These are phyloP conservation scores for Spea hammondii DNA, from an alignment of 2,797 vertebrate species.

Conservation along the genomic window DNA sequence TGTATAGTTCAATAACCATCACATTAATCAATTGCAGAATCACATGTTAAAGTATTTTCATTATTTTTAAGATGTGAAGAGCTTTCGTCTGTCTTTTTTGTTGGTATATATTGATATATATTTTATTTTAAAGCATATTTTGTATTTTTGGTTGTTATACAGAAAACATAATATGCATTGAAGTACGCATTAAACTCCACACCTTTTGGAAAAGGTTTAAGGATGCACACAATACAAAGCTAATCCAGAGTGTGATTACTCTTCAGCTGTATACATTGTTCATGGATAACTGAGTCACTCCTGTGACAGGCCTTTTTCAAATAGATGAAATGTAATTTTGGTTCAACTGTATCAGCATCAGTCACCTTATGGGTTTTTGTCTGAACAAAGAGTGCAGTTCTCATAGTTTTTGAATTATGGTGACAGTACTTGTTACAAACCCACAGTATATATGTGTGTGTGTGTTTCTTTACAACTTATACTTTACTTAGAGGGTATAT, in stretches of 20 bases:
- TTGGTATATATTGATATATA: too few relatives aligned
- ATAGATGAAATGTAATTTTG: conserved; percentile 47
- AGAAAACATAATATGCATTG: too few relatives aligned
- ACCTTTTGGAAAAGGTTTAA: neutral
- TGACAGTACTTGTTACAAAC: conserved; percentile 14
- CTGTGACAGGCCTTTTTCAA: conserved; percentile 44
- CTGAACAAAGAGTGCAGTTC: conserved; percentile 25
- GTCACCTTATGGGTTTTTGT: conserved; percentile 40
- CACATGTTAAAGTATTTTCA: too few relatives aligned
- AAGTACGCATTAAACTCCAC: neutral
- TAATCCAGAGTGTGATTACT: conserved; percentile 28
- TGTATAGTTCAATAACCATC: too few relatives aligned
- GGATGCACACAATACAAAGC: neutral
- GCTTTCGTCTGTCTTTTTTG: too few relatives aligned
- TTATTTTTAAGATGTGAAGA: too few relatives aligned
- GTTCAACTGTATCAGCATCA: conserved; percentile 47
- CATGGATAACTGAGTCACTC: conserved; percentile 32
- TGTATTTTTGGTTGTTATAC: too few relatives aligned
- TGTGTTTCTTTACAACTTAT: too few relatives aligned
- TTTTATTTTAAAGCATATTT: too few relatives aligned
- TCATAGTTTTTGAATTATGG: conserved; percentile 36
- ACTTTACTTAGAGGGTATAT: too few relatives aligned
- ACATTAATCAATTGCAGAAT: too few relatives aligned
- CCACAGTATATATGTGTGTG: neutral
- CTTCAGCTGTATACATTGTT: conserved; percentile 27